Conservation (phyloP, 2,113 vertebrate species). For the Osmerus mordax region DNA sequence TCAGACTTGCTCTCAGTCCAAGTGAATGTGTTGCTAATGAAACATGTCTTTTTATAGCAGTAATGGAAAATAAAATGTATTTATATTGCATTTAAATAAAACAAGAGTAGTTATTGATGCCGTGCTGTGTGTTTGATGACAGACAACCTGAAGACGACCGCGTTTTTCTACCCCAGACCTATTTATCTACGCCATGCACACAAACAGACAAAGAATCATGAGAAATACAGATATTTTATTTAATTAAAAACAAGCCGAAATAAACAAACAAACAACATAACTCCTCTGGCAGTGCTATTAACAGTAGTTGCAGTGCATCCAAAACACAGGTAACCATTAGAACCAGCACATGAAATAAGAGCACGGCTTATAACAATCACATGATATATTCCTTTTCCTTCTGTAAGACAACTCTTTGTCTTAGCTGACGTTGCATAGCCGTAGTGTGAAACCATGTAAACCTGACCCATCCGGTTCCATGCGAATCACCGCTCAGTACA, state of each 20-base stretch:
- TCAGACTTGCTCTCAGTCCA: background rate
- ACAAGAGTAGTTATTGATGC: conserved; percentile 5
- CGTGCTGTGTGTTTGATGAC: background rate
- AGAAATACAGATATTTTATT: conserved; percentile 24
- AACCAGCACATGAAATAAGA: background rate
- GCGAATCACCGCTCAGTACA: too few species aligned
- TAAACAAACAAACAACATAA: background rate
- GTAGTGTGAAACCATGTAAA: conserved; percentile 62
- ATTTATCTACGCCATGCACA: too few species aligned
- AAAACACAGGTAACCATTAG: background rate
- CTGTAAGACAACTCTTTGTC: conserved; percentile 23
- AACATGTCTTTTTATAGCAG: conserved; percentile 15
- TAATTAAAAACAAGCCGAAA: conserved; percentile 30
- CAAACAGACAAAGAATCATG: background rate
- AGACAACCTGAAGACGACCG: background rate
- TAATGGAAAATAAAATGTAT: conserved; percentile 17
- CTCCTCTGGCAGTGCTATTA: too few species aligned
- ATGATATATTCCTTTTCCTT: conserved; percentile 37
- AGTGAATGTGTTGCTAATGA: background rate
- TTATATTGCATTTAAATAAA: conserved; percentile 35
- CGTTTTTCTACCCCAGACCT: too few species aligned
- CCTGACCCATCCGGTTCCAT: too few species aligned
- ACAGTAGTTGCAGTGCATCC: background rate
- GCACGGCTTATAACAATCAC: conserved; percentile 19
- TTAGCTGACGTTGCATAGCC: conserved; percentile 48